Conservation (phyloP, 2,888 invertebrate genomes). For the Ceraclea dissimilis region DNA sequence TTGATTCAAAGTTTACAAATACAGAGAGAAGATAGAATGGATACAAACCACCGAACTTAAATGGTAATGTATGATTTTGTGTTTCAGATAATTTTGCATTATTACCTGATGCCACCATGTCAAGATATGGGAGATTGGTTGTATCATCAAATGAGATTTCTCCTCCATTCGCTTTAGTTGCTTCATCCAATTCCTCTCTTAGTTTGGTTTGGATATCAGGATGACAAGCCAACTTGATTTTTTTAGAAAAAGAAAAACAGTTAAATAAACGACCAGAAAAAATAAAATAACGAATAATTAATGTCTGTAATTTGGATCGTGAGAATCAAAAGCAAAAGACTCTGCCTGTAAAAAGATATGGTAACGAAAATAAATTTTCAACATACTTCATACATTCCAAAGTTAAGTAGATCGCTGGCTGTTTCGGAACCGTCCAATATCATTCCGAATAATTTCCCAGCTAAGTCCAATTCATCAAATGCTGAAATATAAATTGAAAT, state of each 20-base stretch:
- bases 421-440: slow-evolving; percentile 14
- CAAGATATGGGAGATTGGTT: slow-evolving; percentile 3
- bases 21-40: no score
- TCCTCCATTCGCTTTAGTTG: slow-evolving; percentile 1
- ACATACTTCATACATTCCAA: slow-evolving; percentile 8
- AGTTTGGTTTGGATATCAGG: slow-evolving; percentile 7
- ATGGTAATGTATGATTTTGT: no score
- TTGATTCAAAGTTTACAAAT: no score
- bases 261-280: no score
- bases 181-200: slow-evolving; percentile 6
- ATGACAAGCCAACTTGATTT: slow-evolving; percentile 14
- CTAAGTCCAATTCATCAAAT: slow-evolving; percentile 6
- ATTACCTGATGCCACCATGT: slow-evolving; percentile 8
- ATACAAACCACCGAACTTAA: no score
- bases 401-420: slow-evolving; percentile 6
- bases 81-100: no score
- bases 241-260: no score
- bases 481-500: neutral
- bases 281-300: no score
- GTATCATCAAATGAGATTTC: slow-evolving; percentile 5
- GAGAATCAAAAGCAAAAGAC: no score
- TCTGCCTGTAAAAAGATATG: no score
- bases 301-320: no score
- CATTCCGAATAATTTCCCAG: slow-evolving; percentile 11
- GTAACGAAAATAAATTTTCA: no score